phyloP scores from a whole-genome alignment of 2,113 vertebrate genomes.

The Fukomys damarensis region DNA sequence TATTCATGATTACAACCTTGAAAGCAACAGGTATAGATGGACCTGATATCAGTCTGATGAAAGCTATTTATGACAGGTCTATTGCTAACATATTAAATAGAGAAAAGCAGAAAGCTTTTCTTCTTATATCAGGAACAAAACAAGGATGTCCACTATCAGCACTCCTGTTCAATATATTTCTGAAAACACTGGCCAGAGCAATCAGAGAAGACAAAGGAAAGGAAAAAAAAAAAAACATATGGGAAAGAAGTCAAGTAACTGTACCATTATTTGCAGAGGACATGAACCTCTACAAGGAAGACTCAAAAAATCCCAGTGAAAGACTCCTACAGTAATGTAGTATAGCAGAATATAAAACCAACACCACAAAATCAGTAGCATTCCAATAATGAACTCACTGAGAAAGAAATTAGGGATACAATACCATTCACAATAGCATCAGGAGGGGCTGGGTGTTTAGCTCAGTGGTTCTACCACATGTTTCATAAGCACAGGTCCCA shows the following conservation, averaged over 20 bases:
- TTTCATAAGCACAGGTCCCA: too few relatives aligned
- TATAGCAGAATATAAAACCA: neutral
- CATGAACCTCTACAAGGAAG: neutral
- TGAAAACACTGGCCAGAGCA: neutral
- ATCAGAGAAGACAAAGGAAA: neutral
- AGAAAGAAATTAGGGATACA: neutral
- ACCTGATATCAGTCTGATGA: neutral
- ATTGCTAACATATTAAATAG: neutral
- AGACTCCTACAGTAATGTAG: neutral
- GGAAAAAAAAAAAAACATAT: neutral
- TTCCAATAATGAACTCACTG: neutral
- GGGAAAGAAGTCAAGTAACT: neutral
- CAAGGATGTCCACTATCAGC: neutral
- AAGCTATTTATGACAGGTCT: neutral
- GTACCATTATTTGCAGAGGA: neutral
- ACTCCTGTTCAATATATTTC: neutral
- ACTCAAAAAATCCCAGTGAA: neutral
- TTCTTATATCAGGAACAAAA: neutral
- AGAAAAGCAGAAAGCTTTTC: neutral
- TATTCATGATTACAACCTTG: neutral
- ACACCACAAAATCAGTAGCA: neutral
- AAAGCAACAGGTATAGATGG: neutral
- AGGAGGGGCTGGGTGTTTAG: neutral
- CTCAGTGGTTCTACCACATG: too few relatives aligned
- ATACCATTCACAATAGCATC: neutral